Evolutionary conservation across 1,140 invertebrate species (phyloP), one percentile per base, ranked within the genome.

Genomic region (Globodera ellingtonae): DNA sequence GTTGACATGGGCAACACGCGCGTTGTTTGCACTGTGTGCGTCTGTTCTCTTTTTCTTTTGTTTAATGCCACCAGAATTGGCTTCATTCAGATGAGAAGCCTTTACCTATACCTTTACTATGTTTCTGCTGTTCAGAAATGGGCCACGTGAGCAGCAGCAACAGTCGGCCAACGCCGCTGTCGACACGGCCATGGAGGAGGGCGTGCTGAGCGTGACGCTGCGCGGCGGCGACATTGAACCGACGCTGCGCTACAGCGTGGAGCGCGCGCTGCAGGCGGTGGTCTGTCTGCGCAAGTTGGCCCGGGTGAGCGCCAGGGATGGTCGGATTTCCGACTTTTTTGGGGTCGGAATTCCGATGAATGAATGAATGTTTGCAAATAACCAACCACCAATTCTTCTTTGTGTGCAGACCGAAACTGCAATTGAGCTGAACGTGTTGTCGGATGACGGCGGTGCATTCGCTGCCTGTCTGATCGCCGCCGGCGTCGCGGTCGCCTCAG

Each of bases 1-100:
- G 44, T 84, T 21, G 85, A 84, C 81, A 86, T 84, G n/a, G 83
- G 83, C 35, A 84, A 84, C 50, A 84, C 83, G 8, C 82, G 69
- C 18, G 83, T 84, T 18, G 24, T 84, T 5, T 84, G 83, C 72
- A 84, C 83, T n/a, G 74, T 84, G 83, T 84, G 71, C 46, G 81
- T 75, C 56, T 15, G 2, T 46, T 44, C 24, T 77, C n/a, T 44
- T 79, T 52, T 10, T 15, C 70, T 13, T n/a, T 75, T 35, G 35
- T 35, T 2, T 35, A 35, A 35, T 35, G 35, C 35, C 35, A 35
- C 35, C 35, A 35, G 3, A 35, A 35, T 35, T 2, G 35, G 52
- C 47, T 75, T 18, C 47, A 75, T 75, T 75, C 74, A 13, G 21
- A 13, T 24, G 35, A 35, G 35, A 35, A 35, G 21, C 79, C 7